Percentiles rank a stretch among this genome's conserved stretches.
phyloP scores from a whole-genome alignment of 2,797 vertebrate genomes.

The Cryptoprocta ferox region DNA sequence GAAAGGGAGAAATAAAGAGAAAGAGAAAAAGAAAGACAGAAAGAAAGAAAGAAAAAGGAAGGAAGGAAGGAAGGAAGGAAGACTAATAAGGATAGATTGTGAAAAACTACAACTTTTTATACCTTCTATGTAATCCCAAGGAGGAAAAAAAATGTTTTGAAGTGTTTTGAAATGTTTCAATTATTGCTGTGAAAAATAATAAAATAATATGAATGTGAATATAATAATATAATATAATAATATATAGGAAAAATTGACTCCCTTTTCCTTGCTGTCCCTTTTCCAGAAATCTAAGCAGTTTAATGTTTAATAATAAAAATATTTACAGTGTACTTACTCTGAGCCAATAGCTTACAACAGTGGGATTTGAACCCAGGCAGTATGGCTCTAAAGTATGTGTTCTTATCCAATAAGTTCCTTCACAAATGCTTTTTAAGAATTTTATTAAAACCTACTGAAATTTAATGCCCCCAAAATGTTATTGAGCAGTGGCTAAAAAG shows the following conservation, averaged over 20 bases:
- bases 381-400: neutral
- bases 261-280: neutral
- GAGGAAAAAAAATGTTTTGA: neutral
- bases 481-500: neutral
- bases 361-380: neutral
- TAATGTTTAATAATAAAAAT: neutral
- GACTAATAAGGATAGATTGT: neutral
- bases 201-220: neutral
- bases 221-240: neutral
- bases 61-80: neutral
- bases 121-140: neutral
- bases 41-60: too few relatives aligned
- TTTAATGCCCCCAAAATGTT: neutral
- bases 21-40: neutral
- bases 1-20: too few relatives aligned
- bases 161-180: neutral
- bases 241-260: neutral
- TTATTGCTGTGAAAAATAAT: neutral
- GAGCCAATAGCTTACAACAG: neutral
- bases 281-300: neutral
- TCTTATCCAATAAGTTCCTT: neutral
- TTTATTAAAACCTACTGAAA: neutral
- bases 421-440: neutral
- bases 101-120: neutral
- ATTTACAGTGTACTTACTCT: neutral